Conservation (phyloP, 2,113 vertebrate species). For the Eira barbara region DNA sequence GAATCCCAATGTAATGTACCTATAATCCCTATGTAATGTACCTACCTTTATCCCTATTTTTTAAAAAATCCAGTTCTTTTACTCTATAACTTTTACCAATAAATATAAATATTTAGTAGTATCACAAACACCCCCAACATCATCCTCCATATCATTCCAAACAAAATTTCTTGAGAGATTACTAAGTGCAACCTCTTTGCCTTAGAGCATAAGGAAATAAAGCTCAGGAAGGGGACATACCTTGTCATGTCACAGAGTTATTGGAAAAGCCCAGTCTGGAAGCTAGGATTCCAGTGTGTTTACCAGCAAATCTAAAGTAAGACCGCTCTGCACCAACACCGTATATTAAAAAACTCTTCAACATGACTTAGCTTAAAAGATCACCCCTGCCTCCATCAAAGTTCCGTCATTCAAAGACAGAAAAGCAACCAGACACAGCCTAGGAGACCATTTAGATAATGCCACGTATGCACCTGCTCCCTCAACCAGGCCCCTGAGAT, state of each 20-base stretch:
- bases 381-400: neutral
- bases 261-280: neutral
- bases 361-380: neutral
- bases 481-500: neutral
- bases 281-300: neutral
- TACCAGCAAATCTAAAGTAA: neutral
- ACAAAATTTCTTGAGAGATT: neutral
- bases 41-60: neutral
- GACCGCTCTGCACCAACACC: neutral
- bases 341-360: neutral
- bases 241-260: neutral
- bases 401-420: constrained; percentile 3
- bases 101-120: neutral
- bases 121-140: neutral
- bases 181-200: neutral
- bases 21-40: neutral
- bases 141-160: neutral
- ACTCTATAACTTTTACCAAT: neutral
- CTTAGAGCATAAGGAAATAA: neutral
- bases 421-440: neutral
- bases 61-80: neutral
- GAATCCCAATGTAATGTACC: neutral
- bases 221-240: neutral
- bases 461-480: neutral
- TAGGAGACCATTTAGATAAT: neutral